Evolutionary conservation across 2,113 vertebrate species (phyloP).

Genomic region (Hippocampus barbouri): DNA sequence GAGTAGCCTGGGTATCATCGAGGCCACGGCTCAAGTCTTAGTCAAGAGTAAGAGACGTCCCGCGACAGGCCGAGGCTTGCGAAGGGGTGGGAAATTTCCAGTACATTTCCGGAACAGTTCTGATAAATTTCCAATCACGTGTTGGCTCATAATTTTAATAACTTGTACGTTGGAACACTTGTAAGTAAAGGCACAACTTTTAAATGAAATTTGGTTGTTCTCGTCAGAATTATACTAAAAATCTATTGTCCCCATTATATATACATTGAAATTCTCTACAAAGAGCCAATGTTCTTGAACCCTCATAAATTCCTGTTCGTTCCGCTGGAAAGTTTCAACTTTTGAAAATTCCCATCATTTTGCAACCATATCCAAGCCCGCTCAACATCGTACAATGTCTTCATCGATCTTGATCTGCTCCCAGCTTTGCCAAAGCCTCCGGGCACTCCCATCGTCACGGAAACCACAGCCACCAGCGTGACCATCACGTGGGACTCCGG

Average conservation of each 20-base stretch:
- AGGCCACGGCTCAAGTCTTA: conserved; percentile 91
- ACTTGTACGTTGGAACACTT: too few relatives aligned
- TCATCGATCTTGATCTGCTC: background rate
- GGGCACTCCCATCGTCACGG: conserved; percentile 88
- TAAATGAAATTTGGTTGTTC: too few relatives aligned
- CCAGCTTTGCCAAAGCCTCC: conserved; percentile 93
- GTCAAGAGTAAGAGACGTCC: conserved; percentile 87
- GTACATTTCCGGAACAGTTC: background rate
- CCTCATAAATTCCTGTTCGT: background rate
- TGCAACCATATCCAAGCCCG: background rate
- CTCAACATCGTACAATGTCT: background rate
- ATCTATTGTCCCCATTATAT: too few relatives aligned
- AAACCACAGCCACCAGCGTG: conserved; percentile 95
- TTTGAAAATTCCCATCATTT: background rate
- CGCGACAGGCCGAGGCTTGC: background rate
- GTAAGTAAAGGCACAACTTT: too few relatives aligned
- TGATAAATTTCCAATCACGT: background rate
- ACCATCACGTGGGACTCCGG: conserved; percentile 99
- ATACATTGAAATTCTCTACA: too few relatives aligned
- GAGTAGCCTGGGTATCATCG: conserved; percentile 96
- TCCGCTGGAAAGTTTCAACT: background rate
- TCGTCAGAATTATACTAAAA: too few relatives aligned
- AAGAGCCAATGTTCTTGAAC: background rate
- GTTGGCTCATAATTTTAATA: too few relatives aligned
- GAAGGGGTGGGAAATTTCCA: background rate